Conservation (phyloP, 2,797 vertebrate genomes). For the Malacoraja senta region DNA sequence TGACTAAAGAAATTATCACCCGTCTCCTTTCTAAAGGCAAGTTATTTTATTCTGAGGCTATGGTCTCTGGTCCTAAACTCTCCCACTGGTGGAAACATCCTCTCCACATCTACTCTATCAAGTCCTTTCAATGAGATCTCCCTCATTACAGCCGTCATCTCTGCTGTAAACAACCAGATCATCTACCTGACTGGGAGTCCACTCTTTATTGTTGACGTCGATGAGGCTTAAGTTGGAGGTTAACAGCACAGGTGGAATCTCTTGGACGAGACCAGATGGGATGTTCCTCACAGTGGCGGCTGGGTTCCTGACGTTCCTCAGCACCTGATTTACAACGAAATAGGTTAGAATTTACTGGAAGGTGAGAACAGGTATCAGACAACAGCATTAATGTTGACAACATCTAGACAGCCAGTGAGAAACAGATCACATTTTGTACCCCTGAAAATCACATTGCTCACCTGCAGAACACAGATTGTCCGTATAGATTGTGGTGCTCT, state of each 20-base stretch:
- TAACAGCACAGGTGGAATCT: neutral
- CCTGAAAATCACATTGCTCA: conserved; percentile 1
- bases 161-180: neutral
- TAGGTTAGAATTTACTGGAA: neutral
- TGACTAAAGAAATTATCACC: too few relatives aligned
- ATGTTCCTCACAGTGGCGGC: neutral
- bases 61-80: too few relatives aligned
- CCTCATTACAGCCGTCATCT: neutral
- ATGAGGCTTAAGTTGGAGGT: neutral
- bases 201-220: conserved; percentile 9
- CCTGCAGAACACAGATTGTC: conserved; percentile 40
- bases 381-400: neutral
- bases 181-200: conserved; percentile 25
- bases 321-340: conserved; percentile 2
- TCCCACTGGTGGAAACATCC: too few relatives aligned
- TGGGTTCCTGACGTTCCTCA: neutral
- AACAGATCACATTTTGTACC: neutral
- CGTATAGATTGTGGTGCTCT: conserved; percentile 24
- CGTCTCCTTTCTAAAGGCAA: too few relatives aligned
- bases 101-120: too few relatives aligned
- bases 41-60: too few relatives aligned
- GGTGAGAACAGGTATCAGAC: too few relatives aligned
- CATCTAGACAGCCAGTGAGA: neutral
- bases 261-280: conserved; percentile 14
- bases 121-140: too few relatives aligned